Conservation (phyloP, 2,113 vertebrate species). For the Alethe castanea region DNA sequence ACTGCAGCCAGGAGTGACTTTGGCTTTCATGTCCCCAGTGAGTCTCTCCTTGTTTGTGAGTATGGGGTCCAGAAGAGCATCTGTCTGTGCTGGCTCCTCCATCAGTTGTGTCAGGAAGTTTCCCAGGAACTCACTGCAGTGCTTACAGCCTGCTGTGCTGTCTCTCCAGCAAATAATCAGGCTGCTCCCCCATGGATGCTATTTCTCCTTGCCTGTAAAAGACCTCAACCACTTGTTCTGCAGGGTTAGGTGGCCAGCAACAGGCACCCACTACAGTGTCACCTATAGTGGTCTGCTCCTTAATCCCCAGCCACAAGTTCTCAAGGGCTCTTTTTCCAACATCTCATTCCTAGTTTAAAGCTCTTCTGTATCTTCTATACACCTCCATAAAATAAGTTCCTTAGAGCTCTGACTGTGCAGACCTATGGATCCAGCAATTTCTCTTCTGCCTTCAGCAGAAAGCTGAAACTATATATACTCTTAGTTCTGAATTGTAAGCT, state of each 20-base stretch:
- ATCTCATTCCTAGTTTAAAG: neutral
- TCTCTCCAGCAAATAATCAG: neutral
- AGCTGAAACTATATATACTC: neutral
- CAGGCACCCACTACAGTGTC: neutral
- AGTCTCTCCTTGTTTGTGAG: neutral
- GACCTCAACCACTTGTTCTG: neutral
- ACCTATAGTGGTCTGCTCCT: neutral
- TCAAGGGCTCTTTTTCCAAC: neutral
- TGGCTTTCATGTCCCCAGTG: neutral
- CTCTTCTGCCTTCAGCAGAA: neutral
- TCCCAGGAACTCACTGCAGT: neutral
- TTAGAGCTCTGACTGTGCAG: neutral
- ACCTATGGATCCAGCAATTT: neutral
- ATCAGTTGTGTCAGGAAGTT: neutral
- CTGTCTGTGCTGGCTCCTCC: neutral
- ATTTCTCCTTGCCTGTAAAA: neutral
- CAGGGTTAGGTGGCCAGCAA: neutral
- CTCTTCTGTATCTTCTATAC: neutral
- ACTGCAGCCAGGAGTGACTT: neutral
- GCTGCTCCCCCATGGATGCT: neutral
- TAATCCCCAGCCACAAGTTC: neutral
- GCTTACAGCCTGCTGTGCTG: neutral
- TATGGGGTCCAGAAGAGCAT: neutral
- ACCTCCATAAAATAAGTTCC: neutral
- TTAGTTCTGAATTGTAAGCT: neutral